These are phyloP conservation scores for Monodelphis domestica DNA, from an alignment of 2,797 vertebrate species.

Conservation along the genomic window DNA sequence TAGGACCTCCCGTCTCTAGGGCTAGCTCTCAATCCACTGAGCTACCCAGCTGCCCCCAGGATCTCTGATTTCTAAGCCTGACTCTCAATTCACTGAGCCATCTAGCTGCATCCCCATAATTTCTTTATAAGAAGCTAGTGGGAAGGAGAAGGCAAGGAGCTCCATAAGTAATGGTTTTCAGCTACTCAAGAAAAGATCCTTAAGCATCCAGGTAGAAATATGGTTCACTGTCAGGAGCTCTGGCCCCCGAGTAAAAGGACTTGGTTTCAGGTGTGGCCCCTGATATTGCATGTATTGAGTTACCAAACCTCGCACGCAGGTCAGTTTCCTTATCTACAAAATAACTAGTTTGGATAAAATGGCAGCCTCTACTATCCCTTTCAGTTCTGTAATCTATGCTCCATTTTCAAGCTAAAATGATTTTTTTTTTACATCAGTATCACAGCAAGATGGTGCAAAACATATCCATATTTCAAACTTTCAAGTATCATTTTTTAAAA, in stretches of 20 bases:
- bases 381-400: not conserved
- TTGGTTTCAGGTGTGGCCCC: not conserved
- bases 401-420: slow-evolving; percentile 9
- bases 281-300: not conserved
- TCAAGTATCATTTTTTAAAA: slow-evolving; percentile 49
- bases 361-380: not conserved
- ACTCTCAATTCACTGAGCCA: too few species aligned
- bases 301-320: not conserved
- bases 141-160: not conserved
- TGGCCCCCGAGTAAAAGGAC: not conserved
- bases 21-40: too few species aligned
- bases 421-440: slow-evolving; percentile 5
- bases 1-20: too few species aligned
- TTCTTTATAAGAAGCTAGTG: not conserved
- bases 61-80: too few species aligned
- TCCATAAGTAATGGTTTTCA: not conserved
- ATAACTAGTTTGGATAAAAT: not conserved
- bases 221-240: not conserved
- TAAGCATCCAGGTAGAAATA: not conserved
- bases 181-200: not conserved
- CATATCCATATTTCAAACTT: not conserved
- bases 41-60: too few species aligned
- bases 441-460: slow-evolving; percentile 8
- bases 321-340: not conserved
- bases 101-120: too few species aligned